Evolutionary conservation across 2,888 invertebrate species (phyloP), one percentile per base, ranked within the genome.

Genomic region (Aromia moschata): DNA sequence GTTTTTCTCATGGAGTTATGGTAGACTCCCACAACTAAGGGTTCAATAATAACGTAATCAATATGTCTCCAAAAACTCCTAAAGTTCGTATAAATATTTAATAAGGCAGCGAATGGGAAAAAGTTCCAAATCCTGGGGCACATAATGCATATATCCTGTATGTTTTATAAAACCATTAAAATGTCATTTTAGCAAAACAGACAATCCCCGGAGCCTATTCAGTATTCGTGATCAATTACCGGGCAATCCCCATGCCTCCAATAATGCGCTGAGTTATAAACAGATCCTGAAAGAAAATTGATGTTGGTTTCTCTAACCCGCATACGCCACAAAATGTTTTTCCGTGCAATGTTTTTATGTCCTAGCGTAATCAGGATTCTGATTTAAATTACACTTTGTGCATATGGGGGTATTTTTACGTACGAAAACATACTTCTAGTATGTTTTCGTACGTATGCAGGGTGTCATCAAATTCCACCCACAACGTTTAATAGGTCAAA

Each of bases 191-290:
- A 67, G 65, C 67, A 65, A 68, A 71, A 71, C 72, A 70, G 62
- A 65, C 69, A 69, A 72, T 72, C 74, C 69, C 70, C 40, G 55
- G 69, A 63, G 70, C 64, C 61, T 62, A 70, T 63, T 71, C 65
- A 63, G 67, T 69, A 74, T 72, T 69, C 71, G 71, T 72, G 72
- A 72, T 74, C 74, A 74, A 74, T 74, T 73, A 72, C 69, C 62
- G 60, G 56, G 63, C 68, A 58, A 72, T 69, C 71, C 71, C 71
- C 70, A 41, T 47, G 67, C 61, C 65, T 62, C 60, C 70, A 71
- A 69, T 70, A 70, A 69, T 68, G 67, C 68, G 70, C 62, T 64
- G 70, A 69, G 68, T 69, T 70, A 70, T 67, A 62, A 64, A 68
- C 64, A 68, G 66, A 68, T 62, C 59, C 66, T 57, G 47, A 45